Evolutionary conservation across 1,140 invertebrate species (phyloP).

Genomic region (Neodiprion virginianus): DNA sequence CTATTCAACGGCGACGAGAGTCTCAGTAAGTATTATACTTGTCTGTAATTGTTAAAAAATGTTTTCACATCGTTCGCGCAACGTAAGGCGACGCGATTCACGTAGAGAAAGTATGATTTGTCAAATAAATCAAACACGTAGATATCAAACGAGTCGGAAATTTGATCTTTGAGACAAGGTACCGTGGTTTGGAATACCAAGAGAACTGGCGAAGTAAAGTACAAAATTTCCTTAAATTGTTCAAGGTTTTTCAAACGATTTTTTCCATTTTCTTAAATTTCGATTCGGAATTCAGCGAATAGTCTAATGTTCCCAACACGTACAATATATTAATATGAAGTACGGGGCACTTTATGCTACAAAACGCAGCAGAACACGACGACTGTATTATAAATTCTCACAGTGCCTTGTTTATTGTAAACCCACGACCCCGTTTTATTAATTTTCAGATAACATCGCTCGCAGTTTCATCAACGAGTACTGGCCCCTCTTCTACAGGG

Average conservation of each 20-base stretch:
- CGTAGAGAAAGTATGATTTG: no score
- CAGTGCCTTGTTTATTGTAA: neutral
- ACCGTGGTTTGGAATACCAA: no score
- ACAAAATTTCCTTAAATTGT: no score
- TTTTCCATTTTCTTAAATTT: neutral
- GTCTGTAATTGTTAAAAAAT: neutral
- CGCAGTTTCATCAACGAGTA: slow-evolving; percentile 64
- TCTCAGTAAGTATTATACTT: slow-evolving; percentile 61
- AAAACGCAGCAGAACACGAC: neutral
- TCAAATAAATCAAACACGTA: no score
- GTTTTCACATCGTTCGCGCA: neutral
- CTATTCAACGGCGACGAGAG: slow-evolving; percentile 65
- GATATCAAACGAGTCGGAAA: no score
- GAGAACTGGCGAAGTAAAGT: no score
- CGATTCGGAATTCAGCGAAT: neutral
- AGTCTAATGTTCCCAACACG: neutral
- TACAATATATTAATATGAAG: neutral
- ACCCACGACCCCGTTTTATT: neutral
- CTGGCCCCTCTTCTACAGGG: slow-evolving; percentile 65
- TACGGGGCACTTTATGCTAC: neutral
- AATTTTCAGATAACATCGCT: slow-evolving; percentile 61
- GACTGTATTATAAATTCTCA: neutral
- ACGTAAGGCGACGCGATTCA: no score
- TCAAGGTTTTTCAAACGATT: no score
- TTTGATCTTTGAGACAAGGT: no score